These are phyloP conservation scores for Elachura formosa DNA, from an alignment of 2,113 vertebrate species.

Conservation along the genomic window DNA sequence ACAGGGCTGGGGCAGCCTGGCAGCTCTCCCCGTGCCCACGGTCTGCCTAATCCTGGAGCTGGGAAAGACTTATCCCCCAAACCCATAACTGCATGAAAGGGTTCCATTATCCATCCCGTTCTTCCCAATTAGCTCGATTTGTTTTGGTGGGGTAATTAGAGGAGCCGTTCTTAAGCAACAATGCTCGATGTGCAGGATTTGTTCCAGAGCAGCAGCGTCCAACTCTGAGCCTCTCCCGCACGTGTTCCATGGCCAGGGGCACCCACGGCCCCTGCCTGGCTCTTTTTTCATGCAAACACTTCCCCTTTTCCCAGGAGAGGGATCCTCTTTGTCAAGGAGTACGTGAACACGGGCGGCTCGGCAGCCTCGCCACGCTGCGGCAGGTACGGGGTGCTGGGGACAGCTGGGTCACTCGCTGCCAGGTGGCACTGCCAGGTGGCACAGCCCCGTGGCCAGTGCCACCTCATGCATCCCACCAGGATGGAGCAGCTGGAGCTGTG, in stretches of 20 bases:
- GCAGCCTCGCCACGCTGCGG: conserved; percentile 39
- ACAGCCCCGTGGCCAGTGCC: neutral
- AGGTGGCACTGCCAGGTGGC: neutral
- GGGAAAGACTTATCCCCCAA: neutral
- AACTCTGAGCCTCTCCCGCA: neutral
- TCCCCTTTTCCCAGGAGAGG: conserved; percentile 57
- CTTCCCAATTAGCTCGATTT: conserved; percentile 32
- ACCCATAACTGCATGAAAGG: neutral
- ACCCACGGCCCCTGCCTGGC: neutral
- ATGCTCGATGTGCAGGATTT: neutral
- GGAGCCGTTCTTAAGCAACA: neutral
- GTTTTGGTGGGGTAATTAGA: conserved; percentile 28
- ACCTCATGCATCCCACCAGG: neutral
- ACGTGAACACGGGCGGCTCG: conserved; percentile 68
- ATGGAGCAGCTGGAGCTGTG: too few relatives aligned
- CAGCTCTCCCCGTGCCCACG: neutral
- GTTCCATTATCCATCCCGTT: neutral
- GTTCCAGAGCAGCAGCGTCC: neutral
- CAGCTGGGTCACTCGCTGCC: too few relatives aligned
- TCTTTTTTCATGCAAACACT: conserved; percentile 10
- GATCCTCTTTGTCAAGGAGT: conserved; percentile 84
- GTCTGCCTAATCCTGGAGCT: neutral
- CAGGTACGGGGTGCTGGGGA: conserved; percentile 36
- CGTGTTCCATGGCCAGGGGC: neutral
- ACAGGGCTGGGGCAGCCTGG: neutral